Evolutionary conservation across 2,797 vertebrate genomes (phyloP).

Genomic region (Anguilla megastoma): DNA sequence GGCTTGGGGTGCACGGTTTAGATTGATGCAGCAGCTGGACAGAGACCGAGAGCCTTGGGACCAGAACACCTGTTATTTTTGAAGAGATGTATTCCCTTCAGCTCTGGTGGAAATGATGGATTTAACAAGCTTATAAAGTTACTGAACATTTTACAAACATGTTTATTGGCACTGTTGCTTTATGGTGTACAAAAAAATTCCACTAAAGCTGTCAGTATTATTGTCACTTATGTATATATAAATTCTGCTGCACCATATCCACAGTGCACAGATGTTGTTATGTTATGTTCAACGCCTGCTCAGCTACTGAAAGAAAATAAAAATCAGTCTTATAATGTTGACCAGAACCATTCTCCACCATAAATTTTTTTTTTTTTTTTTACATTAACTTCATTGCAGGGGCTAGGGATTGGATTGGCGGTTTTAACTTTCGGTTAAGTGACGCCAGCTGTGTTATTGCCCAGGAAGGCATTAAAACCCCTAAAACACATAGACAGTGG

Average conservation of each 20-base stretch:
- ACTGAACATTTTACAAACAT: constrained; percentile 11
- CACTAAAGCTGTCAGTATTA: constrained; percentile 4
- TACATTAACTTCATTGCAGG: neutral
- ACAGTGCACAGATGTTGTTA: neutral
- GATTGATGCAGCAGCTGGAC: neutral
- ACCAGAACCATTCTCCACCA: neutral
- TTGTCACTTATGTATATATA: neutral
- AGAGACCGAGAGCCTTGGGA: neutral
- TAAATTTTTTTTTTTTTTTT: neutral
- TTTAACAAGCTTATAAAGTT: constrained; percentile 25
- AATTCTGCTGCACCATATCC: neutral
- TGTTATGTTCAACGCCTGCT: neutral
- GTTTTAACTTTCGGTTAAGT: neutral
- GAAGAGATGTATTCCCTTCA: constrained; percentile 9
- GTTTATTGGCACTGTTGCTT: neutral
- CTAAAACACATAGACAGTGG: neutral
- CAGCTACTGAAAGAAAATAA: neutral
- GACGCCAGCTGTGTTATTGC: constrained; percentile 4
- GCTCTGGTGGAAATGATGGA: neutral
- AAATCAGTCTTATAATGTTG: neutral
- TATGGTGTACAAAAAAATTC: neutral
- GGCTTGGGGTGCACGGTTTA: neutral
- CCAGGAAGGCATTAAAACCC: neutral
- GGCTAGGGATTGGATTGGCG: neutral
- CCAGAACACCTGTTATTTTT: constrained; percentile 33